Base-by-base conservation (phyloP, 2,113 vertebrate genomes). In the Mandrillus leucophaeus region DNA sequence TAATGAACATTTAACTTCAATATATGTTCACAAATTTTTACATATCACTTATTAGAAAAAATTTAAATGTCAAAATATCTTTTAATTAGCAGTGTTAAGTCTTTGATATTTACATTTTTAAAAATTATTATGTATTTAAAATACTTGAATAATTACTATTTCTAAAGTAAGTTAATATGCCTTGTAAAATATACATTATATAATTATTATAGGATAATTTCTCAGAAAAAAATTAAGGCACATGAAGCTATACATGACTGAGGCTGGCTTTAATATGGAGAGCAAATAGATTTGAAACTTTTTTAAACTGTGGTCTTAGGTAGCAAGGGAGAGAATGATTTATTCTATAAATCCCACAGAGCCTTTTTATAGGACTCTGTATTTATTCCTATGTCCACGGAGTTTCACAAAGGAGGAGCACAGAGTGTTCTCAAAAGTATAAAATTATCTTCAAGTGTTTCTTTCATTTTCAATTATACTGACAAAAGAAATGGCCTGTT, bases 401-500 rank as follows among this genome's bases (percentile, higher is more conserved):
- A 61, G 35, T 72, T 86, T 22, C 48, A 80, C 48, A 75, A 78
- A 22, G 20, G 22, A 93, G 25, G n/a, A 55, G 12, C 32, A 72
- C 61, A 87, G 35, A 88, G 50, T 70, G 75, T 76, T 20, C 35
- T 85, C 45, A 55, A 91, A 80, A 22, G 48, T 18, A 79, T 23
- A 73, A 92, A 96, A 66, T 6, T 35, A 64, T 72, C 27, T 93
- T 40, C 13, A 66, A 57, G 27, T 38, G 2, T 48, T 90, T 88
- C 57, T 6, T 87, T 32, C 23, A 45, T 57, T 93, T 90, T 83
- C 13, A 87, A 12, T 35, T 50, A 52, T 32, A 82, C 7, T 50
- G 27, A 93, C 13, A 81, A 88, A 92, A 96, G 35, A 95, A 89
- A 79, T 27, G 70, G 52, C 55, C 72, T 13, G 85, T 98, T 99